phyloP scores from a whole-genome alignment of 2,888 invertebrate genomes.

The Orgyia antiqua region DNA sequence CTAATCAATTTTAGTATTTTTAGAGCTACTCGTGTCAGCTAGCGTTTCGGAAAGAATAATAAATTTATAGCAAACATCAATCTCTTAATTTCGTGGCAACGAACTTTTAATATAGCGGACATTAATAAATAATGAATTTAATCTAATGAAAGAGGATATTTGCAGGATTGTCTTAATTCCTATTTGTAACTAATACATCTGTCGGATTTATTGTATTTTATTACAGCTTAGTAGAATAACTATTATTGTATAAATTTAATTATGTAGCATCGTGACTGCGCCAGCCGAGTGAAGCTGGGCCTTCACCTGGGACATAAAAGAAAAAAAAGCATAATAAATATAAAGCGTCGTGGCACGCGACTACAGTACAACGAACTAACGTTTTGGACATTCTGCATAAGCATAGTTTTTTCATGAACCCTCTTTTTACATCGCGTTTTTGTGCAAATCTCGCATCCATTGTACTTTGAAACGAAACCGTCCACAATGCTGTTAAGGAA shows the following conservation, averaged over 20 bases:
- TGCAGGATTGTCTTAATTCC: too few species aligned
- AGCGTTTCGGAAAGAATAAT: slow-evolving; percentile 15
- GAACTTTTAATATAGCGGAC: slow-evolving; percentile 21
- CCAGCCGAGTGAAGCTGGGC: slow-evolving; percentile 31
- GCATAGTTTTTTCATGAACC: slow-evolving; percentile 37
- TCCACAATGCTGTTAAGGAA: slow-evolving; percentile 53
- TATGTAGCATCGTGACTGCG: slow-evolving; percentile 17
- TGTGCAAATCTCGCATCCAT: slow-evolving; percentile 72
- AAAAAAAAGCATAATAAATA: slow-evolving; percentile 42
- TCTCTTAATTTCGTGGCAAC: slow-evolving; percentile 20
- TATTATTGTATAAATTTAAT: too few species aligned
- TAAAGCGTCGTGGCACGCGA: slow-evolving; percentile 60
- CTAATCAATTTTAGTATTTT: slow-evolving; percentile 24
- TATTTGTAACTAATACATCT: too few species aligned
- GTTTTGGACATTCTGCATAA: slow-evolving; percentile 32
- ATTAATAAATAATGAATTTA: too few species aligned
- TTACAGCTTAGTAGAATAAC: too few species aligned
- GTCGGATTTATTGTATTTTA: too few species aligned
- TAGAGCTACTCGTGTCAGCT: slow-evolving; percentile 15
- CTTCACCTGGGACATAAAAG: slow-evolving; percentile 23
- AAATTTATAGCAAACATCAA: slow-evolving; percentile 11
- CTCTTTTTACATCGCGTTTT: slow-evolving; percentile 61
- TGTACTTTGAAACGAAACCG: slow-evolving; percentile 58
- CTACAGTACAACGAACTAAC: slow-evolving; percentile 42
- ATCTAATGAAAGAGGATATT: too few species aligned